Base-by-base conservation (phyloP, 2,888 invertebrate genomes). In the Acanthosepion esculentum region DNA sequence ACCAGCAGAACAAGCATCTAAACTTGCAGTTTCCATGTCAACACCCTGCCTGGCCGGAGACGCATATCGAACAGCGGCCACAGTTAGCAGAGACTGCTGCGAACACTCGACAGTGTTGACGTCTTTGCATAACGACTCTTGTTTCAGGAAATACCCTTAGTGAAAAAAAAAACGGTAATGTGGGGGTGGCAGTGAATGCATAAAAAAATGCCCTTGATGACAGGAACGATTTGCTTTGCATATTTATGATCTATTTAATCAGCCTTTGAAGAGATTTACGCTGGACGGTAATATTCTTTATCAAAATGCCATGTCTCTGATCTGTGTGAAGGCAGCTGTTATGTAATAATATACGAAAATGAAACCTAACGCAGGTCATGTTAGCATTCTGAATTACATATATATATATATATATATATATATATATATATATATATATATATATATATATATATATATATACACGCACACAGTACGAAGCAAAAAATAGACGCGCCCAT, bases 171-270 rank as follows among this genome's bases (percentile, higher is more conserved):
- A 6, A 20, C 20, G 55, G 4, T 15, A 18, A 55, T 15, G 55
- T 20, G 59, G 23, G 23, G 59, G 23, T 4, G 23, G 15, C 0
- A 59, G 20, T 23, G 15, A 78, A 33, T n/a, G 78, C 18, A n/a
- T 78, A 78, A 78, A 78, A 78, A n/a, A 78, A 12, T 78, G 78
- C 33, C 78, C n/a, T 78, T 18, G 15, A 78, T 78, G n/a, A 78
- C 78, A 78, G 78, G 78, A 78, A 18, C 15, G 78, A 78, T 33
- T n/a, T 78, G n/a, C 2, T 5, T n/a, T 78, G 78, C 78, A 78
- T 78, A 78, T 78, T 78, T 78, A 78, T 78, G 78, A 78, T 33
- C n/a, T 78, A 78, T 78, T 78, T n/a, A 78, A n/a, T 78, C n/a
- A 78, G 78, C 15, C 8, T n/a, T 12, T 15, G n/a, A n/a, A 78